A percentile compares a stretch with the other conserved stretches of the same genome.
Conservation (phyloP, 2,888 invertebrate species). For the Epistrophe eligans region DNA sequence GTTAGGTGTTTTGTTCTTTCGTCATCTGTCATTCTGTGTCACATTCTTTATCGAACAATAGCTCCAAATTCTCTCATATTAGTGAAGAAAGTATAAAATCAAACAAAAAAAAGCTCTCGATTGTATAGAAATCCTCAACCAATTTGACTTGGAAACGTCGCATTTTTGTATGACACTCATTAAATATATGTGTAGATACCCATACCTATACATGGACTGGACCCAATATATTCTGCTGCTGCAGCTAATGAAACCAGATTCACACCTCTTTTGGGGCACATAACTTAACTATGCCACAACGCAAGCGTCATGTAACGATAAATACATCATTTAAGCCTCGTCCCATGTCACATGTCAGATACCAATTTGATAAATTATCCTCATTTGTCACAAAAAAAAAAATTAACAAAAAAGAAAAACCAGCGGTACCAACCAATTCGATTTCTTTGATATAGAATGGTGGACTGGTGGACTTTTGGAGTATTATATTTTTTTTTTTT, state of each 20-base stretch:
- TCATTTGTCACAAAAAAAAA: constrained; percentile 64
- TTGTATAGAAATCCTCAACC: background rate
- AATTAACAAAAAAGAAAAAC: constrained; percentile 16
- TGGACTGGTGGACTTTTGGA: constrained; percentile 53
- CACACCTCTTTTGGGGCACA: constrained; percentile 66
- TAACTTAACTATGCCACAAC: constrained; percentile 11
- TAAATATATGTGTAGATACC: constrained; percentile 48
- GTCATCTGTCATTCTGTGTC: constrained; percentile 68
- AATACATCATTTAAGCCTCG: constrained; percentile 74
- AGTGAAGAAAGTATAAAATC: background rate
- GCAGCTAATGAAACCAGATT: constrained; percentile 72
- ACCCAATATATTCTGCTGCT: background rate
- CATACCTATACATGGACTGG: background rate
- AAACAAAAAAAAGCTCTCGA: constrained; percentile 37
- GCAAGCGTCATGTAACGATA: constrained; percentile 72
- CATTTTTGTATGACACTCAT: constrained; percentile 67
- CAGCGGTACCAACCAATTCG: constrained; percentile 53
- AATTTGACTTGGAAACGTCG: constrained; percentile 39
- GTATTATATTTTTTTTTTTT: background rate
- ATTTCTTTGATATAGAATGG: constrained; percentile 66
- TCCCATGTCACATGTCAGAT: constrained; percentile 76
- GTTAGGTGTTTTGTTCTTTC: constrained; percentile 69
- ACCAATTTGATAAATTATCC: constrained; percentile 75
- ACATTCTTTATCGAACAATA: constrained; percentile 56
- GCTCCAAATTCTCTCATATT: constrained; percentile 28